Conservation (phyloP, 2,888 invertebrate species). For the Dorcus hopei region DNA sequence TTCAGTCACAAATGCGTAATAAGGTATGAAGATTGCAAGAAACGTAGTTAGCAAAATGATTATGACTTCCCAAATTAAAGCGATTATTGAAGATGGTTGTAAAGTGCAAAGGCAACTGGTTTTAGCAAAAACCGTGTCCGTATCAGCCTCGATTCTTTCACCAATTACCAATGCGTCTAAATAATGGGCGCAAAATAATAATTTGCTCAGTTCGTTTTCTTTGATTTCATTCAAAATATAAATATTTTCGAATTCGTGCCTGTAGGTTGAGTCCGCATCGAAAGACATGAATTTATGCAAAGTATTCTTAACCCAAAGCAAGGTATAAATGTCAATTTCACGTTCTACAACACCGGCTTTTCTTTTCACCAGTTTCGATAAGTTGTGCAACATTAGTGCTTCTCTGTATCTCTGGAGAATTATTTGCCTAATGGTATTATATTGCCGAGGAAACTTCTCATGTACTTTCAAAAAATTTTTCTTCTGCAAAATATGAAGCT, state of each 20-base stretch:
- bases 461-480: slow-evolving; percentile 8
- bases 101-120: slow-evolving; percentile 15
- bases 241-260: slow-evolving; percentile 16
- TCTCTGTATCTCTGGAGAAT: slow-evolving; percentile 5
- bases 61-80: slow-evolving; percentile 12
- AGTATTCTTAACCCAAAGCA: slow-evolving; percentile 15
- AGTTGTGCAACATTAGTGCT: neutral
- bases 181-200: slow-evolving; percentile 11
- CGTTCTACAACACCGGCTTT: neutral
- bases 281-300: slow-evolving; percentile 15
- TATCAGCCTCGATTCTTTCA: slow-evolving; percentile 14
- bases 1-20: slow-evolving; percentile 3
- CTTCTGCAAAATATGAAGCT: slow-evolving; percentile 11
- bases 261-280: slow-evolving; percentile 8
- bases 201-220: slow-evolving; percentile 3
- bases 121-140: slow-evolving; percentile 17
- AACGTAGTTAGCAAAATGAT: slow-evolving; percentile 6
- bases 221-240: slow-evolving; percentile 15
- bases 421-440: slow-evolving; percentile 1
- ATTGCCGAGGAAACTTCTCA: slow-evolving; percentile 8
- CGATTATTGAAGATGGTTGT: slow-evolving; percentile 12
- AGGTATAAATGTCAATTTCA: slow-evolving; percentile 8
- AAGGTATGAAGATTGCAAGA: slow-evolving; percentile 7
- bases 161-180: slow-evolving; percentile 10
- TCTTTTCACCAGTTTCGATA: neutral